phyloP scores from a whole-genome alignment of 37 sponge, comb jelly and placozoan genomes.

The Beroe ovata region DNA sequence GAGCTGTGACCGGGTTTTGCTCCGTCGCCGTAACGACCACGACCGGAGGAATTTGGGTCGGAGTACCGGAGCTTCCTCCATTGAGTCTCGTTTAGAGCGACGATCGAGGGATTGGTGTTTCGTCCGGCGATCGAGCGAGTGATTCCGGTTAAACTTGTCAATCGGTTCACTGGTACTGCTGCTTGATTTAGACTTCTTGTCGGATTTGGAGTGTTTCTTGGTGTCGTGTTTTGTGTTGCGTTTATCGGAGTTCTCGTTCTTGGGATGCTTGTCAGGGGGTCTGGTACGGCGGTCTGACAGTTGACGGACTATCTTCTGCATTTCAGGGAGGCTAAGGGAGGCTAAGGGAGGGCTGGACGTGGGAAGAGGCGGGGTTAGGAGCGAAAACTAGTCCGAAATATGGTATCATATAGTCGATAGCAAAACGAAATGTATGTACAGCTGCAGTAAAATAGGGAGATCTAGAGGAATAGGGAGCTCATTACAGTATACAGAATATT shows the following conservation, averaged over 20 bases:
- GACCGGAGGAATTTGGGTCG: constrained; percentile 36
- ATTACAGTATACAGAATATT: no score
- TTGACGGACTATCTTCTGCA: constrained; percentile 55
- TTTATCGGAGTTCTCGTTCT: constrained; percentile 4
- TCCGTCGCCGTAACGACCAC: constrained; percentile 17
- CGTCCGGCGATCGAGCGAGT: background rate
- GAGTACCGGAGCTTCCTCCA: background rate
- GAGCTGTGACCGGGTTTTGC: background rate
- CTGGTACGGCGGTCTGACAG: constrained; percentile 11
- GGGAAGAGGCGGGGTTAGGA: background rate
- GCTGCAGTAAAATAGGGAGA: no score
- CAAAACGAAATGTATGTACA: no score
- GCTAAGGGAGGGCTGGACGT: background rate
- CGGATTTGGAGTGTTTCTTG: constrained; percentile 4
- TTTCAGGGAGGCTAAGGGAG: no score
- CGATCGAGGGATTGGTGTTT: background rate
- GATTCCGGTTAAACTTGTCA: background rate
- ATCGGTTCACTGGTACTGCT: background rate
- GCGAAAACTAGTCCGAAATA: background rate
- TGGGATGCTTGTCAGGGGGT: background rate
- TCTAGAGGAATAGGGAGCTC: no score
- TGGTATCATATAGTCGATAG: no score
- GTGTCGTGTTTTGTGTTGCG: background rate
- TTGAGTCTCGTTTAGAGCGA: background rate
- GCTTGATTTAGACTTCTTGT: background rate